Evolutionary conservation across 2,888 invertebrate genomes (phyloP), one percentile per base, ranked within the genome.

Genomic region (Prosapia bicincta): DNA sequence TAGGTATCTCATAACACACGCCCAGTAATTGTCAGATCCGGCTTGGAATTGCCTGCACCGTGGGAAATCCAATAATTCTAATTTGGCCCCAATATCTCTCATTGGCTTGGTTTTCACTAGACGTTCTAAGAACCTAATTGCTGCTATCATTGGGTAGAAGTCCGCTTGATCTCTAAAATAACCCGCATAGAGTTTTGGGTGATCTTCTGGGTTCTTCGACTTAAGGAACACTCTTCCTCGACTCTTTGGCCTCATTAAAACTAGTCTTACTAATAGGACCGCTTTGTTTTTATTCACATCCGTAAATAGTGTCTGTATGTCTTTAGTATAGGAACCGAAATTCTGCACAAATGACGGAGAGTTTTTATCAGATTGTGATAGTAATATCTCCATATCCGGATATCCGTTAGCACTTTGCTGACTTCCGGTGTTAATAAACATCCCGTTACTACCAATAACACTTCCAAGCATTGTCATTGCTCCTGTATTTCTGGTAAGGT

Each of bases 1-100:
- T 83, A 88, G 85, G 78, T 88, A 85, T 23, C 86, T 84, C 6
- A 88, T 85, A 54, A 88, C 86, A 81, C 91, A 91, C 78, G 85
- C 84, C 88, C 89, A 89, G 82, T 89, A 90, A 3, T 54, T 15
- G 30, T 72, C 72, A n/a, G 69, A 68, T 69, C 79, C 79, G 7
- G 76, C 28, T 1, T 72, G 75, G 10, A 74, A 24, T 0, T 78
- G 71, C 26, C 77, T 79, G 82, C 92, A 92, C 9, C 88, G 88
- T 5, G 89, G 87, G 54, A 89, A 86, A 26, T 86, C 85, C 0
- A 86, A 86, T 30, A 86, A 85, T 82, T 89, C 87, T n/a, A 91
- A 79, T 68, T 83, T 76, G 9, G 79, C 72, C 7, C 79, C 79
- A 71, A 77, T 78, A 66, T 75, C 73, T 71, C 79, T 79, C 75